phyloP scores from a whole-genome alignment of 2,797 vertebrate species.

The Acanthurus lineatus region DNA sequence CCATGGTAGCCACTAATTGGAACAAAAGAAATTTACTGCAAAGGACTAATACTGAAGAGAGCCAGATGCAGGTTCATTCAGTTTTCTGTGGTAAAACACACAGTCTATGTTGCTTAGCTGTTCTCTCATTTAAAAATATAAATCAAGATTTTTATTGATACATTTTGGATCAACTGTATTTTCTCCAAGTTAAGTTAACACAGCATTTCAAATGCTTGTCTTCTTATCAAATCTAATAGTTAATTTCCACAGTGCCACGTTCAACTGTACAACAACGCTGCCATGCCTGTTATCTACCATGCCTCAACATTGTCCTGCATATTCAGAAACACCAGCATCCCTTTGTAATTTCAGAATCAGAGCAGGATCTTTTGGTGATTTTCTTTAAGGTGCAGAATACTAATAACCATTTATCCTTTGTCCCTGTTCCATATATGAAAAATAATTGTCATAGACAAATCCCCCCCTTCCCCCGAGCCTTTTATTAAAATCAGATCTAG shows the following conservation, averaged over 20 bases:
- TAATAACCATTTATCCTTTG: conserved; percentile 83
- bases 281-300: conserved; percentile 14
- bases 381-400: conserved; percentile 75
- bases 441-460: conserved; percentile 83
- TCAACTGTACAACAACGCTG: conserved; percentile 7
- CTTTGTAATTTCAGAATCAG: conserved; percentile 69
- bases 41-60: conserved; percentile 6
- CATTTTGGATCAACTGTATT: not conserved
- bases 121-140: not conserved
- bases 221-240: conserved; percentile 36
- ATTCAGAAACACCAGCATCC: conserved; percentile 38
- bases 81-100: conserved; percentile 39
- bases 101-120: not conserved
- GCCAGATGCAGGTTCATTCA: conserved; percentile 45
- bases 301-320: conserved; percentile 22
- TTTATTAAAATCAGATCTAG: conserved; percentile 87
- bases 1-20: conserved; percentile 52
- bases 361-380: conserved; percentile 66
- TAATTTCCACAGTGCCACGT: conserved; percentile 15
- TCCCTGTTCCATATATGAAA: conserved; percentile 81
- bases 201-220: not conserved
- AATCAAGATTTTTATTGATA: not conserved
- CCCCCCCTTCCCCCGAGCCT: conserved; percentile 72
- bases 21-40: conserved; percentile 45
- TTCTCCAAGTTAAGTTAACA: conserved; percentile 4